These are phyloP conservation scores for Esox lucius DNA, from an alignment of 2,797 vertebrate genomes.

Conservation along the genomic window DNA sequence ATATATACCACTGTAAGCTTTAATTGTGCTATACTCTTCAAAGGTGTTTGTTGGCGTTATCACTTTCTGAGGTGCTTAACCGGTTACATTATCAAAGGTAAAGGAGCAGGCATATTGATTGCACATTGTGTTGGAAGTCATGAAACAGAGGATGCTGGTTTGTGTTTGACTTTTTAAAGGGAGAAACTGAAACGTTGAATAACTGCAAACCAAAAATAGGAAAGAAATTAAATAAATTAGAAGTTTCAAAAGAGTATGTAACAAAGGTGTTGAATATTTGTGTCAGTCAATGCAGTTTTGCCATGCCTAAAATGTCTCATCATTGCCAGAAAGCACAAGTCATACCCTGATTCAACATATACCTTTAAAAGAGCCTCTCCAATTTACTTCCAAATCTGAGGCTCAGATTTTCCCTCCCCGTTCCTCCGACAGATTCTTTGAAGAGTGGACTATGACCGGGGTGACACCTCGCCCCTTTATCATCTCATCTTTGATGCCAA, in stretches of 20 bases:
- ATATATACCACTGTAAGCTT: constrained; percentile 9
- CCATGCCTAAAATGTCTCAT: constrained; percentile 4
- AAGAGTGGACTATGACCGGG: constrained; percentile 32
- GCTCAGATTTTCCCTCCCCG: constrained; percentile 39
- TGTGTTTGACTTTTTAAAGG: neutral
- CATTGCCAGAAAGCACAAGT: constrained; percentile 43
- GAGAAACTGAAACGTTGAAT: neutral
- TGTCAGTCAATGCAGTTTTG: neutral
- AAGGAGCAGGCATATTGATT: neutral
- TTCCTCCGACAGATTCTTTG: constrained; percentile 39
- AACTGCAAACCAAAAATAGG: neutral
- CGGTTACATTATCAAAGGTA: neutral
- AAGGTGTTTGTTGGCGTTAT: neutral
- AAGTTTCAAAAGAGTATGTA: neutral
- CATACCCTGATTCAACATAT: constrained; percentile 29
- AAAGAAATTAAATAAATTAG: neutral
- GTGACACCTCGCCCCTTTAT: constrained; percentile 34
- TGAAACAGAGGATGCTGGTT: neutral
- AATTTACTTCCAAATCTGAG: constrained; percentile 26
- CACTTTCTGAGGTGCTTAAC: neutral
- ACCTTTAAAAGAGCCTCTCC: neutral
- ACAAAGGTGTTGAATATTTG: neutral
- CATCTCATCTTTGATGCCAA: constrained; percentile 39
- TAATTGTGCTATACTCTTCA: neutral
- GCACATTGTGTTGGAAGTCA: neutral